A percentile compares a stretch with the other conserved stretches of the same genome.
Conservation (phyloP, 2,888 invertebrate genomes). For the Cabera pusaria region DNA sequence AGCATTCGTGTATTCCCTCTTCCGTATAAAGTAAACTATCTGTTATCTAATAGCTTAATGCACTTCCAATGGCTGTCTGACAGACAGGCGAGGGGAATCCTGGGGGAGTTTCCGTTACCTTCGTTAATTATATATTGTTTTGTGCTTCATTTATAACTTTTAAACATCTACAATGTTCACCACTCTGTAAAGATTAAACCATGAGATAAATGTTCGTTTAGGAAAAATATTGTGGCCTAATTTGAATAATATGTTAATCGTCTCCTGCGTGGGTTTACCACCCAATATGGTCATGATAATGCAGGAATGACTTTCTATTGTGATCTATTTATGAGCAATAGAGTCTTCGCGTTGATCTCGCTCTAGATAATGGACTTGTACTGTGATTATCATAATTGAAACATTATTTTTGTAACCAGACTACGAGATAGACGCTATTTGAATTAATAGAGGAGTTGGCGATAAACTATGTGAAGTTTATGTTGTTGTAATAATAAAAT, state of each 20-base stretch:
- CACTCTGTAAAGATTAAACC: slow-evolving; percentile 2
- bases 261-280: slow-evolving; percentile 16
- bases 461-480: too few species aligned
- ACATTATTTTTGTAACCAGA: slow-evolving; percentile 28
- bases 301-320: slow-evolving; percentile 40
- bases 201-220: not conserved
- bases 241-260: slow-evolving; percentile 31
- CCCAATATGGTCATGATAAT: slow-evolving; percentile 15
- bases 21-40: slow-evolving; percentile 49
- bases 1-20: slow-evolving; percentile 27
- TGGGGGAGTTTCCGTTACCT: slow-evolving; percentile 21
- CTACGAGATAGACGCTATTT: too few species aligned
- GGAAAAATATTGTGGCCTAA: slow-evolving; percentile 16
- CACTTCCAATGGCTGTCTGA: slow-evolving; percentile 59
- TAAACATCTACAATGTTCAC: not conserved
- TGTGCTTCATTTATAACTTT: not conserved
- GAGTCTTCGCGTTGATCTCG: slow-evolving; percentile 45
- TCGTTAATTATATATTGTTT: slow-evolving; percentile 5
- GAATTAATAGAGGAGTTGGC: too few species aligned
- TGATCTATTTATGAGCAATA: slow-evolving; percentile 51
- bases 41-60: slow-evolving; percentile 74
- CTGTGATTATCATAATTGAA: slow-evolving; percentile 37
- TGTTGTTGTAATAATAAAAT: too few species aligned
- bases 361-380: slow-evolving; percentile 41
- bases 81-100: slow-evolving; percentile 48